These are phyloP conservation scores for Pseudopleuronectes americanus DNA, from an alignment of 2,797 vertebrate species.

Conservation along the genomic window DNA sequence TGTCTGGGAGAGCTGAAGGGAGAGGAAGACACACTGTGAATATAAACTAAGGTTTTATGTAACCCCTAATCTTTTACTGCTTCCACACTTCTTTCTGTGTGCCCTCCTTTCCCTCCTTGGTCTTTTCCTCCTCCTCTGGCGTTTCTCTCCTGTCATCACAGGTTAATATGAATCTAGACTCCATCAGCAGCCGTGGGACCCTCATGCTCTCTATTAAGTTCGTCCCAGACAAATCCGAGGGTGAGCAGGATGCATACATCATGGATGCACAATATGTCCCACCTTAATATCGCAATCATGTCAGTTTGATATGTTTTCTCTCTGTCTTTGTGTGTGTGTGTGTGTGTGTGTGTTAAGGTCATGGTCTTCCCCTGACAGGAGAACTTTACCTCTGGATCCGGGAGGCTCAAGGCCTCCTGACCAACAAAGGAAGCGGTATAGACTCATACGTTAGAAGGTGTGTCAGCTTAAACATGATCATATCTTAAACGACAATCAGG, in stretches of 20 bases:
- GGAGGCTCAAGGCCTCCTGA: constrained; percentile 89
- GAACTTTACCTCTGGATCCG: constrained; percentile 97
- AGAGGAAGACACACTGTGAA: constrained; percentile 73
- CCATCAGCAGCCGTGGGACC: constrained; percentile 85
- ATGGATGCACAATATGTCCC: constrained; percentile 2
- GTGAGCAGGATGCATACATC: constrained; percentile 73
- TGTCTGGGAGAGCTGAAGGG: constrained; percentile 63
- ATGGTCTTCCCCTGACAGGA: constrained; percentile 88
- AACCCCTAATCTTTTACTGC: constrained; percentile 61
- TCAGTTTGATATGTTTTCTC: constrained; percentile 30
- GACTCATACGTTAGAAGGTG: constrained; percentile 93
- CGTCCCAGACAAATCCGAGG: constrained; percentile 86
- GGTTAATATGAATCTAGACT: constrained; percentile 82
- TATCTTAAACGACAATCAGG: too few species aligned
- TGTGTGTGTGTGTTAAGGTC: constrained; percentile 77
- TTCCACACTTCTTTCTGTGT: constrained; percentile 23
- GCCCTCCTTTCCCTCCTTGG: background rate
- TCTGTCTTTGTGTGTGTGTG: constrained; percentile 1
- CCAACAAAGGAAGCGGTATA: constrained; percentile 85
- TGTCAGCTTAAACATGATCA: constrained; percentile 4
- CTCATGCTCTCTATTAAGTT: constrained; percentile 91
- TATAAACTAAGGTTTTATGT: constrained; percentile 76
- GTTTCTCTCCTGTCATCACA: constrained; percentile 53
- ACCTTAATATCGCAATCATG: background rate
- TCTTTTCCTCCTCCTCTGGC: constrained; percentile 2